phyloP scores from a whole-genome alignment of 2,797 vertebrate species.

The Tokudaia muenninki region DNA sequence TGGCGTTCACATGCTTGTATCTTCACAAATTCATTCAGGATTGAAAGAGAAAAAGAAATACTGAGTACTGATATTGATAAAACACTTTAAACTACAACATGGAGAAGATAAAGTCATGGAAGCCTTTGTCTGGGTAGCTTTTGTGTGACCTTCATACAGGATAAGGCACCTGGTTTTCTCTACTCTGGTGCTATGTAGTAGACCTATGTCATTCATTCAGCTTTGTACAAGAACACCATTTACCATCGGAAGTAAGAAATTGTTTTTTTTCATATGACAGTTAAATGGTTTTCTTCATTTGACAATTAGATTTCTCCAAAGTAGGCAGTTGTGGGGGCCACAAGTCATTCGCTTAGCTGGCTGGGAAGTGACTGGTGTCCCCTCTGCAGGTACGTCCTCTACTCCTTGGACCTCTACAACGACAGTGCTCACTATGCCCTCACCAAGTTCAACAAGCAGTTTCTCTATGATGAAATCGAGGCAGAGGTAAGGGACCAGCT shows the following conservation, averaged over 20 bases:
- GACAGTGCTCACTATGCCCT: conserved; percentile 99
- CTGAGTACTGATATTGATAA: neutral
- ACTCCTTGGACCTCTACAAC: conserved; percentile 98
- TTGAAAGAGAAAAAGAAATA: neutral
- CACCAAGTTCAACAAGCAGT: conserved; percentile 99
- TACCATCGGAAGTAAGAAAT: neutral
- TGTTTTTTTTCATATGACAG: neutral
- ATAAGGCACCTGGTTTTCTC: neutral
- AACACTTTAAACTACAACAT: neutral
- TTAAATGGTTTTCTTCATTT: neutral
- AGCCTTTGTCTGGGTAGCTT: neutral
- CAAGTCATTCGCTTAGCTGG: rapidly evolving
- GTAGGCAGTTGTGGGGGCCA: neutral
- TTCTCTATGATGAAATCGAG: conserved; percentile 99
- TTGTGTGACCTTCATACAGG: rapidly evolving
- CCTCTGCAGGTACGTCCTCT: conserved; percentile 95
- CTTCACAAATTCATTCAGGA: no score
- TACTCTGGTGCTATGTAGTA: rapidly evolving
- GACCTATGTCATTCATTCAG: no score
- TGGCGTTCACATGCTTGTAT: neutral
- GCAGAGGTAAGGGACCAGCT: conserved; percentile 92
- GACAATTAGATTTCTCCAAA: neutral
- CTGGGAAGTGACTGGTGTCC: neutral
- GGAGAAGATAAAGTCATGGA: neutral
- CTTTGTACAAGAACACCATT: neutral